Base-by-base conservation (phyloP, 2,888 invertebrate genomes). In the Drosophila lacicola region DNA sequence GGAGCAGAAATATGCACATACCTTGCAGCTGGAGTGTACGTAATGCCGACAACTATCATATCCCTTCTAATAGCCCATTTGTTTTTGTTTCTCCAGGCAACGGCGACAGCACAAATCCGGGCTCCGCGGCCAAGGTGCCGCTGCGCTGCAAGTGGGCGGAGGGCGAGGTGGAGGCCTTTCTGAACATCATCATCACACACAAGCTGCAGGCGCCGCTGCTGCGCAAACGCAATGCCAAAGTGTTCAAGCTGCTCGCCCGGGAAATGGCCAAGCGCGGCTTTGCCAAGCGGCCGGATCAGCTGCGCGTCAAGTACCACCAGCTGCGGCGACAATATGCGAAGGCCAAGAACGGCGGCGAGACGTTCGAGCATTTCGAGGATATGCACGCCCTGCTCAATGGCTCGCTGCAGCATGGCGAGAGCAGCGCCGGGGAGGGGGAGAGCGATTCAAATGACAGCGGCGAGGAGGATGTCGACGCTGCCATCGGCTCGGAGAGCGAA, bases 241-340 rank as follows among this genome's bases (percentile, higher is more conserved):
- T 77, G 4, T 88, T 85, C 10, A 76, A 64, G 42, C 33, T 79
- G 1, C 44, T 82, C 5, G 44, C 82, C 14, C 45, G 61, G 14
- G 85, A 82, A 47, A 82, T 82, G 82, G 42, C 42, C 21, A 79
- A 68, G 4, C 58, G 50, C 0, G 25, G 42, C 14, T 70, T 44
- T 6, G 4, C 6, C 13, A 87, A 87, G 53, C 56, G 54, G 2
- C 68, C 88, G 1, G 75, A 82, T 17, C 79, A 87, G 47, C 41
- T 82, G 34, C 64, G 73, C 3, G 13, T 69, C 3, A 82, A 87
- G 33, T 87, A 67, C 36, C 64, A 78, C 10, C 82, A 76, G 50
- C 37, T 82, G 49, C 57, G 65, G 4, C 49, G 67, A 0, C 82
- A 81, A 14, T 87, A 78, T 45, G 54, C 45, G 13, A 69, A 45